Base-by-base conservation (phyloP, 2,888 invertebrate species). In the Xanthostigma xanthostigma region DNA sequence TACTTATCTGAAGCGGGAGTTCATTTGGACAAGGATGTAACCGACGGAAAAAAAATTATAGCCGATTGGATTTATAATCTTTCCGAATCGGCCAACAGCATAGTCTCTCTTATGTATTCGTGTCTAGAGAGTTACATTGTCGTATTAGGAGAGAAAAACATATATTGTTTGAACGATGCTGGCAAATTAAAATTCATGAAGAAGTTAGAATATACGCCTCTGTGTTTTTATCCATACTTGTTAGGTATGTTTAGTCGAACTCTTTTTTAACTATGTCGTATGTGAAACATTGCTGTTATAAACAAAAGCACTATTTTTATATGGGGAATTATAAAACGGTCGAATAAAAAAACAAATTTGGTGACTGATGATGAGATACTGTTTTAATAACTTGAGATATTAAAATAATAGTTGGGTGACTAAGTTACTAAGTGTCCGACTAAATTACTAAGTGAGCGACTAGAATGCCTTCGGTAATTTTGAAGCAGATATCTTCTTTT, bases 31-130 rank as follows among this genome's bases (percentile, higher is more conserved):
- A 69, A 73, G 53, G 72, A 72, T 53, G 72, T 75, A 50, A 67
- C 69, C 49, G 61, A 66, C 35, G 72, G 72, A 17, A 79, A 78
- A 59, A 78, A 75, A 61, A 71, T 84, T 46, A 69, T 73, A 48
- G 74, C 79, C n/a, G 86, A 88, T 59, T 91, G 91, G 90, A 70
- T 69, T 27, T 84, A 80, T 62, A 88, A 87, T 60, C 69, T 94
- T 4, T 93, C 94, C 1, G 75, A 75, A 59, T 63, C 65, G 33
- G 62, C 70, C 11, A 51, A 73, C 6, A 73, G 74, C 53, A 63
- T 74, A 48, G 57, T 60, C 14, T 64, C 69, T 33, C 62, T 70
- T 14, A 59, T 61, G 49, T 60, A 62, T 50, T 54, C 56, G 13
- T 83, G 76, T 65, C 78, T 64, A 66, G 81, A 74, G 66, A 79